These are phyloP conservation scores for Paedocypris sp. DNA, from an alignment of 2,113 vertebrate species.

Conservation along the genomic window DNA sequence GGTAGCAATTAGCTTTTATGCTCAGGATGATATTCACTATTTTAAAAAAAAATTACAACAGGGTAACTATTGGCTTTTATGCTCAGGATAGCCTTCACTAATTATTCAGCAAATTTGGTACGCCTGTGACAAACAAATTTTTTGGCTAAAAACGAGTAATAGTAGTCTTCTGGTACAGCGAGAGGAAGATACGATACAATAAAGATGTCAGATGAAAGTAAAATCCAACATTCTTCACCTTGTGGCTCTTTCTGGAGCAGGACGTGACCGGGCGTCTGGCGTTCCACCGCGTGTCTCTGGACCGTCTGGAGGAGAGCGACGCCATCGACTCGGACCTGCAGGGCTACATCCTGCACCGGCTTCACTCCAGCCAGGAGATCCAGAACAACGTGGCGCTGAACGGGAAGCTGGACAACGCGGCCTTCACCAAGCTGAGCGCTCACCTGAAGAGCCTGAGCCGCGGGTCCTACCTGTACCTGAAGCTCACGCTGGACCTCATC, in stretches of 20 bases:
- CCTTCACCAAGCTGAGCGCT: constrained; percentile 77
- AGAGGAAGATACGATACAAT: no score
- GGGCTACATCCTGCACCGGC: constrained; percentile 76
- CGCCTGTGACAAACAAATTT: no score
- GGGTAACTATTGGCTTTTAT: no score
- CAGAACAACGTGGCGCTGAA: constrained; percentile 85
- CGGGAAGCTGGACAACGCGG: constrained; percentile 81
- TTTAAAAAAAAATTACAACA: no score
- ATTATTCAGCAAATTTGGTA: no score
- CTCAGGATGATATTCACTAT: no score
- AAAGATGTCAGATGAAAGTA: no score
- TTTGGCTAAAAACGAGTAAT: no score
- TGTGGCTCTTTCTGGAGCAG: constrained; percentile 36
- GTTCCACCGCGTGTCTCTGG: constrained; percentile 81
- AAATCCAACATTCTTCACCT: background rate
- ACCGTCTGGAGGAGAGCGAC: constrained; percentile 77
- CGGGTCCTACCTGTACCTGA: constrained; percentile 79
- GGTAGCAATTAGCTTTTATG: no score
- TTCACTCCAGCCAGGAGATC: constrained; percentile 81
- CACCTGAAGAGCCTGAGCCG: constrained; percentile 83
- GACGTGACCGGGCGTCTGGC: constrained; percentile 78
- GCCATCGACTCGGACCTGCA: constrained; percentile 81
- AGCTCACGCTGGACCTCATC: constrained; percentile 83
- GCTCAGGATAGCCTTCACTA: no score
- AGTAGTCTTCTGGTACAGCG: no score